Conservation (phyloP, 1,140 invertebrate species). For the Bombus soroeensis region DNA sequence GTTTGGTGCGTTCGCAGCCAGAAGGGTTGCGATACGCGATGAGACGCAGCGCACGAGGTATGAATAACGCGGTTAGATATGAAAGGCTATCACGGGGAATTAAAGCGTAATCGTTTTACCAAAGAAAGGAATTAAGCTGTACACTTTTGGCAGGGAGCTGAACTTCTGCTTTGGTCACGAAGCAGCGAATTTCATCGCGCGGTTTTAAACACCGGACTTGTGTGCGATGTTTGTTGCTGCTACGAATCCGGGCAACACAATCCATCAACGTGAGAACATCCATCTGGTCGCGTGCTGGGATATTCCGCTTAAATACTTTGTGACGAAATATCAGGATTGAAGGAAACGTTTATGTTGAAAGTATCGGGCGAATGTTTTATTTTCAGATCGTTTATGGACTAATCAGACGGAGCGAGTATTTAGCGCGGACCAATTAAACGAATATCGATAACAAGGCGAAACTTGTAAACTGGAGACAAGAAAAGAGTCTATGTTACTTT, state of each 20-base stretch:
- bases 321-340: not conserved
- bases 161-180: not conserved
- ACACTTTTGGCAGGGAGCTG: not conserved
- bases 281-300: constrained; percentile 2
- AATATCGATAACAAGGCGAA: not conserved
- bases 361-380: not conserved
- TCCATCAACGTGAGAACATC: constrained; percentile 26
- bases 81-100: constrained; percentile 19
- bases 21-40: not conserved
- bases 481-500: not conserved
- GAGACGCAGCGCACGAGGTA: not conserved
- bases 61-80: constrained; percentile 15
- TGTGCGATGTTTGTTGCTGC: not conserved
- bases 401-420: not conserved
- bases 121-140: constrained; percentile 5
- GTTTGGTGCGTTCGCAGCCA: not conserved
- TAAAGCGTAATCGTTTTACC: constrained; percentile 23
- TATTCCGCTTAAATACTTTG: not conserved
- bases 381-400: not conserved
- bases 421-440: not conserved
- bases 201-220: not conserved
- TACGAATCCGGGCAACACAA: not conserved
- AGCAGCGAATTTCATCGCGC: not conserved
- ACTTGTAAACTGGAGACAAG: not conserved
- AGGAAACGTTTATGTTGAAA: not conserved